A percentile compares a stretch with the other conserved stretches of the same genome.
Conservation (phyloP, 2,113 vertebrate species). For the Illadopsis cleaveri region DNA sequence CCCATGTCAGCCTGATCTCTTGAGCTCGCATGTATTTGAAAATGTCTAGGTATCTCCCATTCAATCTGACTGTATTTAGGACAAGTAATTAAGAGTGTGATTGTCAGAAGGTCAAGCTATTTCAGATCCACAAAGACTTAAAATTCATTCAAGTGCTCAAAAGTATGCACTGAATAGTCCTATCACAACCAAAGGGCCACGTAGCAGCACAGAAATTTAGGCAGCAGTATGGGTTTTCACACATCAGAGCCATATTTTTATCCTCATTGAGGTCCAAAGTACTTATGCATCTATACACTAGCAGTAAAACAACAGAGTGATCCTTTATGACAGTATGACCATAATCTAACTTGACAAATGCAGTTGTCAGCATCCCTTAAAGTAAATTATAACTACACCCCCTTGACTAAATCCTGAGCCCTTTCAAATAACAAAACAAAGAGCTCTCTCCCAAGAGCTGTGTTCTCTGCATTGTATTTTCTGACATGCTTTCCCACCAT, state of each 20-base stretch:
- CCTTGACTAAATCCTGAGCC: slow-evolving; percentile 47
- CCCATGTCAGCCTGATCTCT: background rate
- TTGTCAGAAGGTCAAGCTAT: background rate
- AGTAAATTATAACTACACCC: slow-evolving; percentile 49
- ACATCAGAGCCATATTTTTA: slow-evolving; percentile 25
- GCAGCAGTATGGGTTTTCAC: background rate
- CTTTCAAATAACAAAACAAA: slow-evolving; percentile 60
- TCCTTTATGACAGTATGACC: slow-evolving; percentile 36
- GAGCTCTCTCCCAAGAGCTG: slow-evolving; percentile 31
- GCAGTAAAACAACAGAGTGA: slow-evolving; percentile 47
- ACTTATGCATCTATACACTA: slow-evolving; percentile 33
- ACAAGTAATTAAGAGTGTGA: background rate
- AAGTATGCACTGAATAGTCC: background rate
- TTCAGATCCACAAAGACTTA: slow-evolving; percentile 13
- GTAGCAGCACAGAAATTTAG: background rate
- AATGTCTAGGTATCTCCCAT: background rate
- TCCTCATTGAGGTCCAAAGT: background rate
- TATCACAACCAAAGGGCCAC: background rate
- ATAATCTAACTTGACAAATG: slow-evolving; percentile 58
- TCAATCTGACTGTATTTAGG: background rate
- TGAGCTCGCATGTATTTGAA: background rate
- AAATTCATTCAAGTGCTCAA: background rate
- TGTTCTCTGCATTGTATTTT: slow-evolving; percentile 58
- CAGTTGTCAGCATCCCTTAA: slow-evolving; percentile 64
- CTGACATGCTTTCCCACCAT: slow-evolving; percentile 55